Conservation (phyloP, 2,888 invertebrate genomes). For the Adineta ricciae region DNA sequence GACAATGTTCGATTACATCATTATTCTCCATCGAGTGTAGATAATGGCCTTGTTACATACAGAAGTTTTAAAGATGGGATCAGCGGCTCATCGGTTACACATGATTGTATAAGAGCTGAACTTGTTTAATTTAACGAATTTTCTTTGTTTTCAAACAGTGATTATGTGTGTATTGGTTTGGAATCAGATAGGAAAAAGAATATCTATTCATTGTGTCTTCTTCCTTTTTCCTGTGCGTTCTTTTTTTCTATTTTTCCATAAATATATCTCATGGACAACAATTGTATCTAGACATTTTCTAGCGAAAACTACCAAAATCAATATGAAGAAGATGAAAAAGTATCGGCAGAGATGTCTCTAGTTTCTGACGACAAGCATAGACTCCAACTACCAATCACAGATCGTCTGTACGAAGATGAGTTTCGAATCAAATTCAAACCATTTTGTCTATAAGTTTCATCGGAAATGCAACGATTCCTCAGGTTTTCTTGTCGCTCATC, state of each 20-base stretch:
- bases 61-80: conserved; percentile 11
- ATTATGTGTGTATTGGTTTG: neutral
- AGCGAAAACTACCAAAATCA: too few species aligned
- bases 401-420: neutral
- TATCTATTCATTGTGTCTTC: neutral
- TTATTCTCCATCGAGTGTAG: neutral
- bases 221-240: neutral
- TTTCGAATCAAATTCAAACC: neutral
- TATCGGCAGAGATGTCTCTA: neutral
- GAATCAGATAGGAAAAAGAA: neutral
- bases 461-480: neutral
- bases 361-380: neutral
- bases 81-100: neutral
- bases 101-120: conserved; percentile 1
- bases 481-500: neutral
- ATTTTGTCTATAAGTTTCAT: too few species aligned
- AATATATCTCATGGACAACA: neutral
- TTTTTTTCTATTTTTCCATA: conserved; percentile 1
- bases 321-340: too few species aligned
- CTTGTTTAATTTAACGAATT: neutral
- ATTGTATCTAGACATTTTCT: too few species aligned
- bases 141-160: neutral
- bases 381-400: neutral
- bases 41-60: neutral
- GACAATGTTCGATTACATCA: neutral